Evolutionary conservation across 2,888 invertebrate genomes (phyloP).

Genomic region (Elgonia sp.): DNA sequence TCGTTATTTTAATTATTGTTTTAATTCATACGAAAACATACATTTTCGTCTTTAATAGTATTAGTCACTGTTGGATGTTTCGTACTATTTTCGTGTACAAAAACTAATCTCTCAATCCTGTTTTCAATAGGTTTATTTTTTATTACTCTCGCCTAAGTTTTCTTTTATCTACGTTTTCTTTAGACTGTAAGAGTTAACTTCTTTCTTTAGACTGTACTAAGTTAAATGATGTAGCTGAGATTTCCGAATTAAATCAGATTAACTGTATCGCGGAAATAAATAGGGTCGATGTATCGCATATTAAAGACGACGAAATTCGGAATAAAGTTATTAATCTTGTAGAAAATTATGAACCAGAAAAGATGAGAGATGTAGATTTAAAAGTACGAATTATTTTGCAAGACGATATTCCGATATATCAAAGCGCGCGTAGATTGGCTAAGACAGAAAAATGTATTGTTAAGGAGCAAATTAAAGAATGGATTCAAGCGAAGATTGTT

Average conservation of each 20-base stretch:
- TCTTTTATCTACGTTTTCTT: too few relatives aligned
- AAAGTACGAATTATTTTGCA: conserved; percentile 80
- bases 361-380: conserved; percentile 74
- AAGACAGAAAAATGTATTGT: conserved; percentile 75
- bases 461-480: conserved; percentile 79
- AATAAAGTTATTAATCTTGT: background rate
- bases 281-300: conserved; percentile 52
- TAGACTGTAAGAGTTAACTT: too few relatives aligned
- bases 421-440: conserved; percentile 78
- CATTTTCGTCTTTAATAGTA: too few relatives aligned
- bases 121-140: too few relatives aligned
- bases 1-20: too few relatives aligned
- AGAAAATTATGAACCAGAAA: conserved; percentile 26
- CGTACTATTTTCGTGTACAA: too few relatives aligned
- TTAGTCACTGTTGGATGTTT: too few relatives aligned
- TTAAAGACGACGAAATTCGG: conserved; percentile 30
- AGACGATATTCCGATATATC: conserved; percentile 80
- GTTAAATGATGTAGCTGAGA: too few relatives aligned
- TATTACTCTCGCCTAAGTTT: too few relatives aligned
- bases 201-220: too few relatives aligned
- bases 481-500: conserved; percentile 82
- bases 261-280: background rate
- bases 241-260: conserved; percentile 23
- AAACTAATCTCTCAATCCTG: too few relatives aligned
- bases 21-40: too few relatives aligned